A percentile compares a stretch with the other conserved stretches of the same genome.
Conservation (phyloP, 2,113 vertebrate genomes). For the Nerophis lumbriciformis region DNA sequence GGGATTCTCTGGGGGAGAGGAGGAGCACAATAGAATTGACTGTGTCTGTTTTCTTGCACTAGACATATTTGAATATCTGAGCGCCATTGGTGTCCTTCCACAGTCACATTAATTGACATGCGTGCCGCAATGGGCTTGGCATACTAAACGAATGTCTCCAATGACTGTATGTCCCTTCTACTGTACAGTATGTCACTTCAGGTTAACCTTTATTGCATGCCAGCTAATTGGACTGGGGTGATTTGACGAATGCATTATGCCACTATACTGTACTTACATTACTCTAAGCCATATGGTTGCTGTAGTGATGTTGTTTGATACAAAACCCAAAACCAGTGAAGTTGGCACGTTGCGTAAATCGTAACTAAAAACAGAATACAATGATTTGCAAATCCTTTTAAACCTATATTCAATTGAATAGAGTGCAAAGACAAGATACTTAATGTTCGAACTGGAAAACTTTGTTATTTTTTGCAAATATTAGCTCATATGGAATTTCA, state of each 20-base stretch:
- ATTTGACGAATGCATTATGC: slow-evolving; percentile 33
- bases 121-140: slow-evolving; percentile 35
- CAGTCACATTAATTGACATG: slow-evolving; percentile 55
- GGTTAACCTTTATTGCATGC: slow-evolving; percentile 47
- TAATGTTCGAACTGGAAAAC: too few relatives aligned
- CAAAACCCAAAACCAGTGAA: too few relatives aligned
- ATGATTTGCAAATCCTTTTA: too few relatives aligned
- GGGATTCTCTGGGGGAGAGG: slow-evolving; percentile 40
- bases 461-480: too few relatives aligned
- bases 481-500: too few relatives aligned
- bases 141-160: slow-evolving; percentile 56
- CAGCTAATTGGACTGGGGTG: slow-evolving; percentile 40
- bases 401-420: too few relatives aligned
- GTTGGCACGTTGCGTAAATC: too few relatives aligned
- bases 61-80: slow-evolving; percentile 59
- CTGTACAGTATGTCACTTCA: slow-evolving; percentile 28
- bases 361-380: too few relatives aligned
- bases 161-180: slow-evolving; percentile 35
- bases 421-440: too few relatives aligned
- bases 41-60: slow-evolving; percentile 47
- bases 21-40: slow-evolving; percentile 33
- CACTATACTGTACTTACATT: neutral
- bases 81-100: slow-evolving; percentile 47
- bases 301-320: neutral
- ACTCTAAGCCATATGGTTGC: neutral